phyloP scores from a whole-genome alignment of 2,797 vertebrate species.

The Cyprinodon diabolis region DNA sequence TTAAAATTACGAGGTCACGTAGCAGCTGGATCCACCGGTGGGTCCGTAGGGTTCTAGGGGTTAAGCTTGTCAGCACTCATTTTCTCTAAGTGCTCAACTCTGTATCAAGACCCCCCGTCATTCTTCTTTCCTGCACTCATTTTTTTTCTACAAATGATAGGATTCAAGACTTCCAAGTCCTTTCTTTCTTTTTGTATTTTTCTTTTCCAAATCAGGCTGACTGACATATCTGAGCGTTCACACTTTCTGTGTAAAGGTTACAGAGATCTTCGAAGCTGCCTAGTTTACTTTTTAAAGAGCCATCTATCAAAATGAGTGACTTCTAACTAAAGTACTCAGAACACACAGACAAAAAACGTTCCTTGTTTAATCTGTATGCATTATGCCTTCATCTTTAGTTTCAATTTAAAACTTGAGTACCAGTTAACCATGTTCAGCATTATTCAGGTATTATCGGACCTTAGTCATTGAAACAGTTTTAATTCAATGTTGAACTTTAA shows the following conservation, averaged over 20 bases:
- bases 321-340: constrained; percentile 6
- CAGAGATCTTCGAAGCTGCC: constrained; percentile 45
- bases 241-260: constrained; percentile 59
- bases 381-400: constrained; percentile 21
- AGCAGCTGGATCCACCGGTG: no score
- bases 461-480: no score
- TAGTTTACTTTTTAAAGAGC: constrained; percentile 53
- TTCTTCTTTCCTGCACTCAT: background rate
- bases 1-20: no score
- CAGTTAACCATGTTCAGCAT: background rate
- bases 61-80: constrained; percentile 22
- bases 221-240: constrained; percentile 55
- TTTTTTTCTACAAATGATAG: constrained; percentile 17
- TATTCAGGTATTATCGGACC: background rate
- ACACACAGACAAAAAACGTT: background rate
- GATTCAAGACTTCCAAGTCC: constrained; percentile 44
- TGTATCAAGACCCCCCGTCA: background rate
- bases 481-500: no score
- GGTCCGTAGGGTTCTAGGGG: no score
- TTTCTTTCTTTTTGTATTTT: constrained; percentile 25
- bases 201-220: constrained; percentile 48
- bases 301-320: constrained; percentile 68
- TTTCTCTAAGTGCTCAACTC: constrained; percentile 14
- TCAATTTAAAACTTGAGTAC: constrained; percentile 6
- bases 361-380: constrained; percentile 3